Conservation (phyloP, 30 jellyfish, hydroid and myxozoan genomes). For the Hydractinia echinata region DNA sequence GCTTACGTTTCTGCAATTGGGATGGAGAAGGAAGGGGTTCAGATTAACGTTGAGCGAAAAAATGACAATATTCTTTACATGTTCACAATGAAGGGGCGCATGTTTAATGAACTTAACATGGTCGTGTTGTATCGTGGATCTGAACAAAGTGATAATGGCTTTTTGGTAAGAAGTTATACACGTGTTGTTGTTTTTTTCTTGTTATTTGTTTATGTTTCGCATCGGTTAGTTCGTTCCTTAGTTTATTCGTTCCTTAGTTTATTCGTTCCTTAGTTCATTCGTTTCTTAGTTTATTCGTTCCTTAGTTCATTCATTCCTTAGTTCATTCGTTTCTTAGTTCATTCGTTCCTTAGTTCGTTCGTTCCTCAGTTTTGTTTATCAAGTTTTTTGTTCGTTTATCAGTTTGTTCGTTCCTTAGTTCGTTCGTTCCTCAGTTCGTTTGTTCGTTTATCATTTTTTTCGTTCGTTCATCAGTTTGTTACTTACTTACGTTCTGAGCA, state of each 20-base stretch:
- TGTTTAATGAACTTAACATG: slow-evolving; percentile 27
- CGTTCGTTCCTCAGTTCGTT: too few relatives aligned
- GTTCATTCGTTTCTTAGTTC: too few relatives aligned
- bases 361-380: too few relatives aligned
- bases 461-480: too few relatives aligned
- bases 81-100: slow-evolving; percentile 23
- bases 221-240: too few relatives aligned
- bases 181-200: neutral
- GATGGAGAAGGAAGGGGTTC: slow-evolving; percentile 12
- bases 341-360: neutral
- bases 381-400: too few relatives aligned
- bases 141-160: slow-evolving; percentile 5
- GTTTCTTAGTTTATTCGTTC: too few relatives aligned
- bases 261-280: too few relatives aligned
- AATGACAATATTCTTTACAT: slow-evolving; percentile 4
- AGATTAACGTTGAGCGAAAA: slow-evolving; percentile 1
- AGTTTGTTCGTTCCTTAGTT: too few relatives aligned
- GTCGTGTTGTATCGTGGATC: slow-evolving; percentile 30
- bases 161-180: slow-evolving; percentile 2
- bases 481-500: neutral
- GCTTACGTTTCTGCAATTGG: slow-evolving; percentile 18
- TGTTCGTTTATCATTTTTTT: neutral
- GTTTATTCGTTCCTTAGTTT: too few relatives aligned
- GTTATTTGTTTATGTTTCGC: neutral
- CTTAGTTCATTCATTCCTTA: too few relatives aligned